Base-by-base conservation (phyloP, 2,113 vertebrate genomes). In the Mionectes macconnelli region DNA sequence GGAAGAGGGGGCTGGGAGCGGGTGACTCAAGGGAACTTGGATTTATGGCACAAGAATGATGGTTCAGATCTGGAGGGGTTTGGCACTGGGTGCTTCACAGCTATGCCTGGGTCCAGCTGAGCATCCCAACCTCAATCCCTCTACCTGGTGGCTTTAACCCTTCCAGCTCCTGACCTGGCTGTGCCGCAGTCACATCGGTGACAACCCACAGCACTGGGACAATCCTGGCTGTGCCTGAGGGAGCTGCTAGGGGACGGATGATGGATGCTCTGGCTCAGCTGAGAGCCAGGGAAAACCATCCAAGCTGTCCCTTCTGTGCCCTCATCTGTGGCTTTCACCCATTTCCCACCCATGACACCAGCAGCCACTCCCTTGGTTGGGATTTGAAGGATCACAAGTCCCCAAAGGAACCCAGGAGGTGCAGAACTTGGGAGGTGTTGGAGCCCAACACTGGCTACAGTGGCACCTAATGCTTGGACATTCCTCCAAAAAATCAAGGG, bases 51-150 rank as follows among this genome's bases (percentile, higher is more conserved):
- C 22, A 0, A 0, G 17, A 35, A 59, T 0, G 5, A 62, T 17
- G 3, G 64, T n/a, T 45, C 0, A 0, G 75, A 13, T 14, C 19
- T 0, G 2, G 50, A 8, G 2, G 42, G 17, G 9, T 20, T 79
- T 52, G 47, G 53, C 64, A 40, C n/a, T 2, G 7, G 47, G 23
- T 3, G 2, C 56, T 69, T 47, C 18, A 4, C 1, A 37, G 49
- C 73, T 19, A 4, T 28, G 27, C 52, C 37, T 27, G 1, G 6
- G 40, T 50, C 35, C 14, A 7, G 49, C 22, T 3, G 33, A 81
- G 35, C 28, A 45, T 33, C 69, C 72, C 47, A 3, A 12, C 11
- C 2, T 19, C 10, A 9, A 1, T 42, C 31, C 77, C 68, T 40
- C 1, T 7, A 5, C 3, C 78, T 6, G 64, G 53, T 6, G 28